phyloP scores from a whole-genome alignment of 2,797 vertebrate species.

The Phataginus tetradactyla region DNA sequence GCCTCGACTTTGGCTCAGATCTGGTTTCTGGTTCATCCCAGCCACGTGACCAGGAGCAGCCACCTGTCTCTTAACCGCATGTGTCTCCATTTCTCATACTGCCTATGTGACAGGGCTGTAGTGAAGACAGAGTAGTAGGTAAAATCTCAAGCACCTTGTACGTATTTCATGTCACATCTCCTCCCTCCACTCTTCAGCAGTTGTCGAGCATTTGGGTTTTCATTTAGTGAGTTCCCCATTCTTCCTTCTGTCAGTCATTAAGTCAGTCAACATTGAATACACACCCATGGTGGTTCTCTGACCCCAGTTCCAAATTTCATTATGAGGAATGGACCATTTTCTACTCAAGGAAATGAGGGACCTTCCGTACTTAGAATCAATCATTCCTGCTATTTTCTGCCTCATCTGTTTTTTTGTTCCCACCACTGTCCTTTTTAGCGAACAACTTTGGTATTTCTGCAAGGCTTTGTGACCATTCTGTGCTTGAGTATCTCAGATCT shows the following conservation, averaged over 20 bases:
- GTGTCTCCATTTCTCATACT: conserved; percentile 24
- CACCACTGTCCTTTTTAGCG: conserved; percentile 29
- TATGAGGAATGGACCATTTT: conserved; percentile 55
- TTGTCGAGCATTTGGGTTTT: background rate
- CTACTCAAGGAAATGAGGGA: conserved; percentile 57
- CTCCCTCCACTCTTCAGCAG: background rate
- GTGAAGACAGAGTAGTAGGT: background rate
- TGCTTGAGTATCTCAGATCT: conserved; percentile 40
- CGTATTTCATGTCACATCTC: background rate
- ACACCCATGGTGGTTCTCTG: background rate
- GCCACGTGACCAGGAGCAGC: background rate
- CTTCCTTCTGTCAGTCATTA: background rate
- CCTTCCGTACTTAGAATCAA: conserved; percentile 52
- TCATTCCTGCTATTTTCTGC: conserved; percentile 65
- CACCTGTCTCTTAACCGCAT: background rate
- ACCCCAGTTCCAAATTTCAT: conserved; percentile 32
- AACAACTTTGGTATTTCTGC: conserved; percentile 44
- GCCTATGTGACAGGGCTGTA: background rate
- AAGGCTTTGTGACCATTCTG: conserved; percentile 24
- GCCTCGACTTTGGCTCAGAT: background rate
- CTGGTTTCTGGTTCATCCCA: background rate
- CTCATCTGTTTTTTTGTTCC: conserved; percentile 74
- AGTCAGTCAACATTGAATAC: background rate
- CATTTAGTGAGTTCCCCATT: background rate
- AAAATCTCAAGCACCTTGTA: background rate